Evolutionary conservation across 1,140 invertebrate genomes (phyloP).

Genomic region (Ectropis grisescens): DNA sequence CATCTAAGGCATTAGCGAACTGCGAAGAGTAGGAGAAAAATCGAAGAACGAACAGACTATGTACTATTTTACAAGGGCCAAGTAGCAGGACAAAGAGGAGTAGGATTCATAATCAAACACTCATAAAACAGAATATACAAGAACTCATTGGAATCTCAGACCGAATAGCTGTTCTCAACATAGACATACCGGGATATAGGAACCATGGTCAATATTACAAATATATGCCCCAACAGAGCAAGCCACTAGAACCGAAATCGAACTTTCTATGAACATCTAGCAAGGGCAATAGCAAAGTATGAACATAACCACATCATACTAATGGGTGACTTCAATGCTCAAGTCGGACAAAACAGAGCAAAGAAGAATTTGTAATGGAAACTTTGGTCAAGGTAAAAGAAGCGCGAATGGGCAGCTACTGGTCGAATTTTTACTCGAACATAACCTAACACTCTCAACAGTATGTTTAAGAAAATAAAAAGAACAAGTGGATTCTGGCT

Average conservation of each 20-base stretch:
- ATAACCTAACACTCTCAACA: slow-evolving; percentile 1
- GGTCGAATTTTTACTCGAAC: slow-evolving; percentile 1
- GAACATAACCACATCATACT: background rate
- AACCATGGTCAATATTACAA: background rate
- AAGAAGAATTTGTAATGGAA: background rate
- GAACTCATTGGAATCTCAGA: slow-evolving; percentile 10
- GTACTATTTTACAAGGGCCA: slow-evolving; percentile 14
- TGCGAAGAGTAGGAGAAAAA: slow-evolving; percentile 14
- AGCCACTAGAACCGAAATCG: slow-evolving; percentile 2
- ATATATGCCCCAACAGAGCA: slow-evolving; percentile 9
- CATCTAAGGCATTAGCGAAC: slow-evolving; percentile 12
- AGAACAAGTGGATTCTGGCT: background rate
- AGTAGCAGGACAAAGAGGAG: slow-evolving; percentile 9
- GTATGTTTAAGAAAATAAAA: background rate
- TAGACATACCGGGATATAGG: slow-evolving; percentile 7
- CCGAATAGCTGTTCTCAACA: slow-evolving; percentile 8
- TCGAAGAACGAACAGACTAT: slow-evolving; percentile 9
- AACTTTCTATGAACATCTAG: background rate
- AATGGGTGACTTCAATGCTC: slow-evolving; percentile 1
- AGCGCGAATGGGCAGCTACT: background rate
- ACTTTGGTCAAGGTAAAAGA: background rate
- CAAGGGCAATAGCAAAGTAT: background rate
- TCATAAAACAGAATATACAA: slow-evolving; percentile 7
- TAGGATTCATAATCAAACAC: slow-evolving; percentile 13
- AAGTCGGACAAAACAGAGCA: background rate